Evolutionary conservation across 2,113 vertebrate genomes (phyloP).

Genomic region (Cepphus grylle): DNA sequence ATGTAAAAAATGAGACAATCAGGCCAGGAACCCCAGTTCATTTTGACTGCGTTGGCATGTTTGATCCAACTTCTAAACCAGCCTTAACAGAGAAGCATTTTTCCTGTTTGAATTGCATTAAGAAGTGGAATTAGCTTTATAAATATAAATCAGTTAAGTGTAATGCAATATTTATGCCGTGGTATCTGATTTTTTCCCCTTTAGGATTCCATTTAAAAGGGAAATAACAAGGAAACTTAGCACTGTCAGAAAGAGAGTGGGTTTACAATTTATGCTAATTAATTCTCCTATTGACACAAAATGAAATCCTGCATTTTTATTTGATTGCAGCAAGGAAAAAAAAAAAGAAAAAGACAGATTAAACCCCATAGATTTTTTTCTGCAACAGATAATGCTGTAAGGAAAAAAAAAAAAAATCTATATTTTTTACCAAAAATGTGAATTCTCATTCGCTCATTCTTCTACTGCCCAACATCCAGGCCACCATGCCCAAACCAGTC

Average conservation of each 20-base stretch:
- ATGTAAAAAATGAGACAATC: not conserved
- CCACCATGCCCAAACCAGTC: not conserved
- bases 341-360: not conserved
- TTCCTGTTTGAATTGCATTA: slow-evolving; percentile 32
- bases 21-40: not conserved
- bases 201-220: slow-evolving; percentile 52
- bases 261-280: slow-evolving; percentile 44
- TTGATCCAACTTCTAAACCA: not conserved
- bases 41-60: not conserved
- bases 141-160: slow-evolving; percentile 61
- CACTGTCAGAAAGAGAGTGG: not conserved
- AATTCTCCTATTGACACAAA: slow-evolving; percentile 46
- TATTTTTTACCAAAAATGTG: not conserved
- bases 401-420: not conserved
- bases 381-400: not conserved
- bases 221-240: slow-evolving; percentile 59
- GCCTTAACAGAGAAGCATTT: not conserved
- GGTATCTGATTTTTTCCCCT: slow-evolving; percentile 32
- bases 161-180: slow-evolving; percentile 57
- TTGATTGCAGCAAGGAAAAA: not conserved
- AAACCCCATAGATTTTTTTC: not conserved
- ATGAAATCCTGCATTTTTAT: slow-evolving; percentile 22
- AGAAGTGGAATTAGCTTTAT: slow-evolving; percentile 54
- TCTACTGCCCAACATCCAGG: not conserved
- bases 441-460: not conserved